Evolutionary conservation across 2,888 invertebrate species (phyloP).

Genomic region (Chymomyza fuscimana): DNA sequence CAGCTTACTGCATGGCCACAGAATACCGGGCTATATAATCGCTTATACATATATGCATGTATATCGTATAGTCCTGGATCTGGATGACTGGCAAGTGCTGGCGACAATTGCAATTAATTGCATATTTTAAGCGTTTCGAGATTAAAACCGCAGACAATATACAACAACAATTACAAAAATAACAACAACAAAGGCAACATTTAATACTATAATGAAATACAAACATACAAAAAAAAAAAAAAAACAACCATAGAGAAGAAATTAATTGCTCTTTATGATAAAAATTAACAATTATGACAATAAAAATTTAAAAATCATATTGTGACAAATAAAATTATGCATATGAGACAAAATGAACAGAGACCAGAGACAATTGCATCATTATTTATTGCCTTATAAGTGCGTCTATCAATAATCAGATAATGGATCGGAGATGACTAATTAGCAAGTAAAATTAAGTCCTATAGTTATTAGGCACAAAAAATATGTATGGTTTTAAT

Average conservation of each 20-base stretch:
- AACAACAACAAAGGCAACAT: slow-evolving; percentile 24
- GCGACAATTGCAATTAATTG: slow-evolving; percentile 67
- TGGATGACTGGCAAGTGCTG: slow-evolving; percentile 30
- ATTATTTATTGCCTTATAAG: background rate
- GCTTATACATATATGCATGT: slow-evolving; percentile 33
- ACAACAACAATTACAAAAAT: slow-evolving; percentile 24
- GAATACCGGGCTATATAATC: slow-evolving; percentile 31
- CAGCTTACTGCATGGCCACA: slow-evolving; percentile 18
- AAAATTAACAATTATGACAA: slow-evolving; percentile 59
- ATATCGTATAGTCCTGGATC: slow-evolving; percentile 14
- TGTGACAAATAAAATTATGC: slow-evolving; percentile 52
- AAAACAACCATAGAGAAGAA: background rate
- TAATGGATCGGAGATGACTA: background rate
- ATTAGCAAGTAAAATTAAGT: background rate
- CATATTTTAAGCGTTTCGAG: slow-evolving; percentile 57
- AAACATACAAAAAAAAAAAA: background rate
- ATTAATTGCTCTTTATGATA: slow-evolving; percentile 54
- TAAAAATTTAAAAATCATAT: slow-evolving; percentile 52
- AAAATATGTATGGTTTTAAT: too few species aligned
- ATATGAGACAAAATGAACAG: slow-evolving; percentile 18
- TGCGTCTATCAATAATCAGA: background rate
- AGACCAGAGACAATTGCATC: background rate
- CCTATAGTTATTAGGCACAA: too few species aligned
- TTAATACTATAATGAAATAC: slow-evolving; percentile 11
- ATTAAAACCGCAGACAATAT: slow-evolving; percentile 55